Evolutionary conservation across 2,797 vertebrate species (phyloP), one percentile per base, ranked within the genome.

Genomic region (Enteromius anoplus): DNA sequence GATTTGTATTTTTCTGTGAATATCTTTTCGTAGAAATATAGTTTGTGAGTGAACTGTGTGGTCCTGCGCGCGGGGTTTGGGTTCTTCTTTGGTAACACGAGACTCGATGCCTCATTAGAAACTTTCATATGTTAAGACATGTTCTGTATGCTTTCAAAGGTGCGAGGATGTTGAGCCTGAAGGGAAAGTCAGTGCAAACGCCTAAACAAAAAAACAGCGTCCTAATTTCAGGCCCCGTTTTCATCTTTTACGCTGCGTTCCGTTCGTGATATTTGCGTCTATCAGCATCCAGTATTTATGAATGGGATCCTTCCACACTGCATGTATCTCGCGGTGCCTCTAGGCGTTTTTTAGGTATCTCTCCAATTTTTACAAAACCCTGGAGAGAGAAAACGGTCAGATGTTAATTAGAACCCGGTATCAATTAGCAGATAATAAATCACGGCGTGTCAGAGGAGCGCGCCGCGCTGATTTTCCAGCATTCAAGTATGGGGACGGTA

Each of bases 371-470:
- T 62, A 55, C 76, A 77, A 69, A 85, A 37, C 81, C 80, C 69
- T 26, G 69, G 34, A 77, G 53, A 21, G 32, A 49, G 81, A 86
- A 86, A 79, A 68, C 83, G 64, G 69, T 79, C 85, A 80, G 79
- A 88, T 80, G 88, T 91, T 90, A 91, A 93, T 91, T 87, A 90
- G 86, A 77, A 83, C 37, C 82, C 76, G 80, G 42, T 81, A 86
- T 93, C 91, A 88, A 90, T 93, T 92, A 86, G 84, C 92, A 88
- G 90, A 88, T 91, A 84, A 93, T 94, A 92, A 93, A 93, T 93
- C 91, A 92, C 78, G 73, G 62, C 5, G 80, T 83, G 88, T 90
- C 84, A 86, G 70, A 86, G 71, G 88, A 84, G 89, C 90, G 88
- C 88, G 87, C 88, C 87, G 83, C 86, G 89, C 86, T 81, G 60